These are phyloP conservation scores for Taenaris catops DNA, from an alignment of 2,888 invertebrate genomes.

Conservation along the genomic window DNA sequence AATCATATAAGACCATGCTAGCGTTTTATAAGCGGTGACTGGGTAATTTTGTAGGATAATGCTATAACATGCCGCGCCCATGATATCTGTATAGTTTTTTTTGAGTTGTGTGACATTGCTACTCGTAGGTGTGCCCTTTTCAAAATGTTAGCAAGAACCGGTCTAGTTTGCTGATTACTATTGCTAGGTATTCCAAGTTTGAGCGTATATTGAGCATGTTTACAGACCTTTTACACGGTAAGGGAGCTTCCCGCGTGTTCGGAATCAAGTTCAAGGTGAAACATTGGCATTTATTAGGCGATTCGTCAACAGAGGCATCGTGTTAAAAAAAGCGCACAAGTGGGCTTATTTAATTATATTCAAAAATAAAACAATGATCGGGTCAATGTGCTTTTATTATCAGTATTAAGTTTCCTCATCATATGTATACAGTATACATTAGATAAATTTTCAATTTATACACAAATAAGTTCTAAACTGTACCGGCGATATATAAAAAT, in stretches of 20 bases:
- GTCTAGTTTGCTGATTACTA: conserved; percentile 48
- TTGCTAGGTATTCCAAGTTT: conserved; percentile 29
- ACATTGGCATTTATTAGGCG: conserved; percentile 71
- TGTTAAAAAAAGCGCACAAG: conserved; percentile 20
- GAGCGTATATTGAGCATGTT: conserved; percentile 44
- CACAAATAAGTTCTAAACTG: too few species aligned
- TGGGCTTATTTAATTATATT: conserved; percentile 16
- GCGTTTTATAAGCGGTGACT: not conserved
- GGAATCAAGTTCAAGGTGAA: conserved; percentile 74
- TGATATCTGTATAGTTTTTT: conserved; percentile 23
- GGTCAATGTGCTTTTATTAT: conserved; percentile 9
- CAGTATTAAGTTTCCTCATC: conserved; percentile 2
- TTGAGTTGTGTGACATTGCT: conserved; percentile 30
- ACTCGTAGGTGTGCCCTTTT: conserved; percentile 50
- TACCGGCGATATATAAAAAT: too few species aligned
- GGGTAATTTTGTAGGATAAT: not conserved
- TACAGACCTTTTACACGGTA: conserved; percentile 32
- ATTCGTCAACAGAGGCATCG: conserved; percentile 54
- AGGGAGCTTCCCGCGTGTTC: conserved; percentile 52
- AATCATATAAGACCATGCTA: not conserved
- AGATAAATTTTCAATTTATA: too few species aligned
- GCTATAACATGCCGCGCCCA: conserved; percentile 4
- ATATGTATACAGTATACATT: too few species aligned
- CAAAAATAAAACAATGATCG: conserved; percentile 8
- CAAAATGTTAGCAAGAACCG: conserved; percentile 50